phyloP scores from a whole-genome alignment of 2,888 invertebrate species.

The Cephus nigrinus region DNA sequence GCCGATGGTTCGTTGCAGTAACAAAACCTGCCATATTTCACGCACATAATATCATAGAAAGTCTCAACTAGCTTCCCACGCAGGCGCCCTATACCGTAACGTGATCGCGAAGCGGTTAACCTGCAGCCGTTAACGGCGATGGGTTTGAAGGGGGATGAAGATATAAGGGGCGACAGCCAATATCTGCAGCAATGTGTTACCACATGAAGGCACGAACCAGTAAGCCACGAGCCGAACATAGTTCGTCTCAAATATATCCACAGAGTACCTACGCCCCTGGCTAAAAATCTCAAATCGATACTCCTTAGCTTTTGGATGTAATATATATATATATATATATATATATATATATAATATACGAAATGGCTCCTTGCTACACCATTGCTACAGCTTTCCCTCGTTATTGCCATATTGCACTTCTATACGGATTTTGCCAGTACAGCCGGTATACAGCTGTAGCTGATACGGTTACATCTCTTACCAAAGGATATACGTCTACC shows the following conservation, averaged over 20 bases:
- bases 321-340: neutral
- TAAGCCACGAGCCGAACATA: conserved; percentile 12
- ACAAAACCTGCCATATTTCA: conserved; percentile 32
- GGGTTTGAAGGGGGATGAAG: conserved; percentile 27
- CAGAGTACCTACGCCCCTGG: neutral
- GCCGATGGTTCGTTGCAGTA: neutral
- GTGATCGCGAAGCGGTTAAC: conserved; percentile 27
- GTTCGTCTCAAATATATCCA: conserved; percentile 7
- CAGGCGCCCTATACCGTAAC: conserved; percentile 11
- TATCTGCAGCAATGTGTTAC: conserved; percentile 39
- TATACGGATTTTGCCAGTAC: neutral
- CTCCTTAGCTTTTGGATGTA: neutral
- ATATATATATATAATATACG: neutral
- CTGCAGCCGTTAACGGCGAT: conserved; percentile 27
- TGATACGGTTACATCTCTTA: neutral
- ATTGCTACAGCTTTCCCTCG: neutral
- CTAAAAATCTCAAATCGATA: neutral
- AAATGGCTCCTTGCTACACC: neutral
- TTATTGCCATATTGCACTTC: neutral
- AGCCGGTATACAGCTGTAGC: neutral
- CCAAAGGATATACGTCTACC: neutral
- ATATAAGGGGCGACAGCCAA: conserved; percentile 35
- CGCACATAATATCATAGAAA: conserved; percentile 35
- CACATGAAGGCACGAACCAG: neutral
- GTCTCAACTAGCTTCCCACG: neutral